Conservation (phyloP, 2,113 vertebrate genomes). For the Sylvilagus bachmani region DNA sequence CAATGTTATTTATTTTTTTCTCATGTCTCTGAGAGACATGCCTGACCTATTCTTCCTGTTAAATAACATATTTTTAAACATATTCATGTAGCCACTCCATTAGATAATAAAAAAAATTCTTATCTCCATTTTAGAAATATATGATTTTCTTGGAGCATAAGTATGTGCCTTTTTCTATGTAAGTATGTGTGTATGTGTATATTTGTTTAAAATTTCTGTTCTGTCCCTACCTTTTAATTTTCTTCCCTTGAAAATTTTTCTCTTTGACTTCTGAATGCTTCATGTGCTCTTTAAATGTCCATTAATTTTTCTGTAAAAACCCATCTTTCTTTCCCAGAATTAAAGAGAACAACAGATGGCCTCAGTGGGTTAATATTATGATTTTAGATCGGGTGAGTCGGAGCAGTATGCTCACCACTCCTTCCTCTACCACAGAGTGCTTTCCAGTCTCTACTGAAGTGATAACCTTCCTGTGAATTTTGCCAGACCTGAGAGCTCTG, state of each 20-base stretch:
- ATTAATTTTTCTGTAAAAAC: not conserved
- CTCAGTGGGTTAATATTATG: not conserved
- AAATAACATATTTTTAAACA: not conserved
- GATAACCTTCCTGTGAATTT: not conserved
- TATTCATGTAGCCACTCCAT: not conserved
- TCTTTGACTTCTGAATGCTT: not conserved
- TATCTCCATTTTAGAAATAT: conserved; percentile 38
- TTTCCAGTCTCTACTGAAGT: not conserved
- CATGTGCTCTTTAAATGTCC: not conserved
- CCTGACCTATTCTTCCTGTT: not conserved
- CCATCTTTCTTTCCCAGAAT: conserved; percentile 18
- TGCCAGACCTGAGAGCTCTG: not conserved
- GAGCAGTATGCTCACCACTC: not conserved
- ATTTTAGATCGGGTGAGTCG: not conserved
- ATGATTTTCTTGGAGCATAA: not conserved
- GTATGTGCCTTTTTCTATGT: not conserved
- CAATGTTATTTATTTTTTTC: not conserved
- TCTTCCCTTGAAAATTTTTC: not conserved
- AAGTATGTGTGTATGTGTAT: not conserved
- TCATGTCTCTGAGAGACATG: not conserved
- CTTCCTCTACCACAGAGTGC: accelerated
- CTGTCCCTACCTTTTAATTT: not conserved
- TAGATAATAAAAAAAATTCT: not conserved
- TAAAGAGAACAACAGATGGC: not conserved
- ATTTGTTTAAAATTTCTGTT: not conserved